Percentiles rank a stretch among this genome's conserved stretches.
phyloP scores from a whole-genome alignment of 64 coral and sea anemone genomes.

The Acropora yongei region DNA sequence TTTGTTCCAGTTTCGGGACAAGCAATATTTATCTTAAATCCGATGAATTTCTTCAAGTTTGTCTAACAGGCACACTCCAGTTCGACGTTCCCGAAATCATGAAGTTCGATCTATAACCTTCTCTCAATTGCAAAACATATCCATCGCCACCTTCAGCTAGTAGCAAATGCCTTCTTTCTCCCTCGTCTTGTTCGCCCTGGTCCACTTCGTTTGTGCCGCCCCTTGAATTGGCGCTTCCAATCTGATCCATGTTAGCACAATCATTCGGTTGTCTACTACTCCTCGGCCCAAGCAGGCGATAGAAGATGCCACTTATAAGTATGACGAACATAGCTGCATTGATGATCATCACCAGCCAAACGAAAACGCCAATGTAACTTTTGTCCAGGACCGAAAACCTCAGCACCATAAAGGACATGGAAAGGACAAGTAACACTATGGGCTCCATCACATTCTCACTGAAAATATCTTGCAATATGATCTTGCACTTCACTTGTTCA shows the following conservation, averaged over 20 bases:
- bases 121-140: background rate
- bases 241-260: background rate
- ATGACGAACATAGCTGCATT: slow-evolving; percentile 3
- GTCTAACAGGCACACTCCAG: too few species aligned
- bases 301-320: background rate
- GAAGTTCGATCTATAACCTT: too few species aligned
- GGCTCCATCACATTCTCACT: slow-evolving; percentile 4
- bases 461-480: slow-evolving; percentile 13
- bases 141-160: background rate
- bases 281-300: background rate
- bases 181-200: background rate
- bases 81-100: too few species aligned
- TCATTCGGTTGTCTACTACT: background rate
- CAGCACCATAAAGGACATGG: background rate
- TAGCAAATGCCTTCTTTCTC: background rate
- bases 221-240: background rate
- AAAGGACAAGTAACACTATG: background rate
- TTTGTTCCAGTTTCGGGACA: too few species aligned
- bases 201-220: background rate
- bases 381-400: slow-evolving; percentile 24
- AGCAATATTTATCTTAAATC: too few species aligned
- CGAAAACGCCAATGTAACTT: background rate
- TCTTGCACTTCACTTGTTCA: background rate
- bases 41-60: too few species aligned
- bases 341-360: slow-evolving; percentile 23